phyloP scores from a whole-genome alignment of 2,113 vertebrate species.

The Cervus canadensis region DNA sequence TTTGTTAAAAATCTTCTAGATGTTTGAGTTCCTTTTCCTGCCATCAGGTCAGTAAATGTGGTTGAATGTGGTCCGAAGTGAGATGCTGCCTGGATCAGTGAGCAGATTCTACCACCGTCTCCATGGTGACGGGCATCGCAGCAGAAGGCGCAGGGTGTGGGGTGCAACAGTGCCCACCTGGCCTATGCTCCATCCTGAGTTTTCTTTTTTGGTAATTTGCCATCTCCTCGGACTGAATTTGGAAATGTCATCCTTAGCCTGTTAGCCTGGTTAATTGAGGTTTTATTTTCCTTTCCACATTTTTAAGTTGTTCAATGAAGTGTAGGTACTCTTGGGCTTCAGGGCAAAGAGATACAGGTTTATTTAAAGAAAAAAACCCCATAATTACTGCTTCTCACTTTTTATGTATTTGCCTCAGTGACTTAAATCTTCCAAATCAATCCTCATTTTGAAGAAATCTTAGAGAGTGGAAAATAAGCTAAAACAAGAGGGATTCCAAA shows the following conservation, averaged over 20 bases:
- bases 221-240: not conserved
- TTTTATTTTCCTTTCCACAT: not conserved
- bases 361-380: not conserved
- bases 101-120: fast-evolving
- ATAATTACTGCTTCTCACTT: not conserved
- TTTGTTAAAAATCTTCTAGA: not conserved
- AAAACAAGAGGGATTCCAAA: not conserved
- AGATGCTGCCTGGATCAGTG: fast-evolving
- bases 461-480: not conserved
- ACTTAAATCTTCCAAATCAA: not conserved
- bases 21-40: not conserved
- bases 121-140: fast-evolving
- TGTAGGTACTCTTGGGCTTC: not conserved
- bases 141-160: fast-evolving
- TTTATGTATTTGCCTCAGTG: not conserved
- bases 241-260: not conserved
- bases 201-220: not conserved
- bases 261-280: not conserved
- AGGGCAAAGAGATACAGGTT: not conserved
- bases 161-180: fast-evolving
- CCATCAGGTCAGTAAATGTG: not conserved
- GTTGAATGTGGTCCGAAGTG: not conserved
- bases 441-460: constrained; percentile 35
- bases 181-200: not conserved
- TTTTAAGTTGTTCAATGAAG: not conserved